Evolutionary conservation across 2,888 invertebrate genomes (phyloP), one percentile per base, ranked within the genome.

Genomic region (Syrista parreyssii): DNA sequence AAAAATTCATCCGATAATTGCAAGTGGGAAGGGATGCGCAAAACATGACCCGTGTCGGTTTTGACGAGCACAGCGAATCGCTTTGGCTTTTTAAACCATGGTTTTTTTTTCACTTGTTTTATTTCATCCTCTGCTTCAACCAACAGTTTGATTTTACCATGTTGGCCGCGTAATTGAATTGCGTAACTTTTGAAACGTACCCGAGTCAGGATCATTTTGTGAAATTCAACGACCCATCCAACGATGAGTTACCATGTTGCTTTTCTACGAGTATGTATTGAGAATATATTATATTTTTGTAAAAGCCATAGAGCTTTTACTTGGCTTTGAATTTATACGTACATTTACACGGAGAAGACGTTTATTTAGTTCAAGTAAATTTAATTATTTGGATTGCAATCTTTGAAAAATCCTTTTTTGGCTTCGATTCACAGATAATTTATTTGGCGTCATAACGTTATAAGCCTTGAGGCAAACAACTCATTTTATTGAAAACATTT

Each of bases 131-230:
- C 74, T 73, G 68, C 68, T 40, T 34, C 35, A 71, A 12, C 71
- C n/a, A 73, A 31, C 68, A 72, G 73, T 34, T 75, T 35, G 68
- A 32, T 35, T 31, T 35, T 73, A 68, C 32, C 69, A 68, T 75
- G 69, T 74, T 55, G 74, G 12, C 75, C 40, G 68, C 75, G 74
- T 75, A 77, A 75, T 75, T 75, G 79, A 77, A 79, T 79, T 69
- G 77, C 75, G 75, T 77, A 77, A 79, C 78, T 78, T 80, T 80
- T 78, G 76, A 76, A 80, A 76, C 73, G 35, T 76, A 74, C 73
- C 74, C 72, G 33, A 74, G 35, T 40, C 23, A n/a, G 68, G 40
- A 15, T 55, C 23, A 55, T 55, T 55, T 55, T 55, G 0, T 23
- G 40, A 55, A 15, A 55, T 23, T 55, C 40, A 15, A 55, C 40